Evolutionary conservation across 2,888 invertebrate genomes (phyloP).

Genomic region (Tetramorium bicarinatum): DNA sequence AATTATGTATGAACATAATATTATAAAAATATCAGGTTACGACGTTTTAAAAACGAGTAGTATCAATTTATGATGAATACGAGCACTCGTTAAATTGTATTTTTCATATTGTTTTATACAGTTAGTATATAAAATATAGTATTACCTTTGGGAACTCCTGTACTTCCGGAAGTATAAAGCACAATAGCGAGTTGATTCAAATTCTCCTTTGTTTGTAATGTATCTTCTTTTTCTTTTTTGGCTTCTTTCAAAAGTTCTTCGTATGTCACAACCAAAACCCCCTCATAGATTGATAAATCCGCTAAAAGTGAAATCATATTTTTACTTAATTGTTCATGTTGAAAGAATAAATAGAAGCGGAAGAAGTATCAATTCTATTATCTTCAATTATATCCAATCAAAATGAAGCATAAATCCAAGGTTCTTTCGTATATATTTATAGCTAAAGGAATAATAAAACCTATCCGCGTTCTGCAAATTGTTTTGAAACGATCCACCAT

Average conservation of each 20-base stretch:
- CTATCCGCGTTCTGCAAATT: conserved; percentile 17
- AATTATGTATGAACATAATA: neutral
- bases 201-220: conserved; percentile 85
- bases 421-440: neutral
- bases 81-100: neutral
- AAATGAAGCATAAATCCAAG: conserved; percentile 5
- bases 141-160: conserved; percentile 94
- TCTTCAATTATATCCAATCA: neutral
- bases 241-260: conserved; percentile 87
- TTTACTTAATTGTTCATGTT: neutral
- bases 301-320: conserved; percentile 64
- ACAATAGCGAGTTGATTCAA: conserved; percentile 89
- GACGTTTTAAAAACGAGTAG: neutral
- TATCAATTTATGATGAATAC: neutral
- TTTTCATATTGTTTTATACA: conserved; percentile 20
- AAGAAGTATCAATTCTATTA: conserved; percentile 14
- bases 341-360: neutral
- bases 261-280: conserved; percentile 84
- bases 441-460: conserved; percentile 19
- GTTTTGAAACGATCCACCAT: neutral
- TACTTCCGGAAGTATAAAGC: conserved; percentile 95
- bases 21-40: neutral
- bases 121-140: conserved; percentile 18
- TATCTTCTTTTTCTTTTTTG: conserved; percentile 85
- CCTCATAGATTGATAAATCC: conserved; percentile 77